Evolutionary conservation across 2,113 vertebrate species (phyloP).

Genomic region (Drymodes brunneopygia): DNA sequence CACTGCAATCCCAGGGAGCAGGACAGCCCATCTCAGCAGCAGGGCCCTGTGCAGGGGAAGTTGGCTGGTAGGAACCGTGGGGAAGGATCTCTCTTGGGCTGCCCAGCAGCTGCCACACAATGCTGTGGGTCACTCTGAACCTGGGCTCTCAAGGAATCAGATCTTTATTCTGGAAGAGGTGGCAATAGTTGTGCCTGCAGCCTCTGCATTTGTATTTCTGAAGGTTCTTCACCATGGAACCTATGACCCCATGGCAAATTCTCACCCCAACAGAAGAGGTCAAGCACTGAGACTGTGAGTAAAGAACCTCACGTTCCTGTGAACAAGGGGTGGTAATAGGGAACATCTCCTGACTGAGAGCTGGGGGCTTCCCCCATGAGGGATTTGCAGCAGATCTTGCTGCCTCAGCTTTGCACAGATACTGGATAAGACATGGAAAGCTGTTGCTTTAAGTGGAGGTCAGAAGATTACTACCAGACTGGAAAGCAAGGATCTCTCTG

Average conservation of each 20-base stretch:
- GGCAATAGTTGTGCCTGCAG: background rate
- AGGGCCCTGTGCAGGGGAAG: background rate
- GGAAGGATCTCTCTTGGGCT: background rate
- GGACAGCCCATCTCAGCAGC: background rate
- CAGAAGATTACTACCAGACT: background rate
- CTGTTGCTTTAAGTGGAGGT: background rate
- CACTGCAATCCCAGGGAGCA: background rate
- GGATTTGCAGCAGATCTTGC: background rate
- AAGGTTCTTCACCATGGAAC: background rate
- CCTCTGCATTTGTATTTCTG: background rate
- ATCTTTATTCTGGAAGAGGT: background rate
- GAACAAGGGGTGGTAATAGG: fast-evolving
- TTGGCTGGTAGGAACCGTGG: fast-evolving
- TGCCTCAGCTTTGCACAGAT: background rate
- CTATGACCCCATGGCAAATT: background rate
- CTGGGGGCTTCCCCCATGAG: background rate
- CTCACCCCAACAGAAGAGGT: background rate
- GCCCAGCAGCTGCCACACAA: fast-evolving
- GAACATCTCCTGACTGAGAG: background rate
- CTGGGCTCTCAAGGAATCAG: background rate
- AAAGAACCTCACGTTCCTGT: background rate
- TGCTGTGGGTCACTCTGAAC: background rate
- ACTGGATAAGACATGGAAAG: background rate
- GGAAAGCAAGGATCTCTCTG: background rate
- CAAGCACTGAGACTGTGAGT: background rate